Evolutionary conservation across 1,140 invertebrate species (phyloP), one percentile per base, ranked within the genome.

Genomic region (Bombus balteatus): DNA sequence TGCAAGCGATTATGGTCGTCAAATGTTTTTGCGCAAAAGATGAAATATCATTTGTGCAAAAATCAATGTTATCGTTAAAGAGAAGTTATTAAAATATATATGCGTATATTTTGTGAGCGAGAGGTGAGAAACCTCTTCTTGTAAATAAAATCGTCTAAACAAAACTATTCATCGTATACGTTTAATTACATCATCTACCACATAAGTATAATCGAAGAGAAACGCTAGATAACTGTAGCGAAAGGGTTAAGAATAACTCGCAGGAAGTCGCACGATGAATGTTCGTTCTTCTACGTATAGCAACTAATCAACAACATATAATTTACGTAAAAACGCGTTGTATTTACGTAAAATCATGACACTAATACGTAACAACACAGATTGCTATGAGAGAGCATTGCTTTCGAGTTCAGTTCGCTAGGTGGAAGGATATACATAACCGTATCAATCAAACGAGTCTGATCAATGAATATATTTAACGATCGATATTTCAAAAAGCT

Each of bases 281-380:
- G 28, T 28, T 71, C 65, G 75, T 76, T 37, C 41, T 6, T 25
- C 53, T 18, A 39, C 68, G 39, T 47, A 32, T 80, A 80, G 83
- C 76, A 80, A 80, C 76, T 85, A 80, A 85, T 85, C 65, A 80
- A 85, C 83, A 80, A 85, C 75, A 59, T 79, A 83, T 77, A 47
- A 68, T 78, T 83, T 80, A 85, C 68, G 68, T 75, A 75, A 75
- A 74, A 66, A 70, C 25, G 34, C 37, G 32, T 72, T 37, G 79
- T 25, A 57, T 59, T 83, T 73, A 75, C 59, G 62, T 80, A 65
- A 80, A 71, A 73, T 34, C 43, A 79, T 59, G 39, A 62, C 57
- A 71, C 28, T 37, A 72, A 85, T 77, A 57, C 37, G 32, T 62
- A 80, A 73, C 77, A 85, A 80, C 47, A 80, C 28, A 80, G 66